These are phyloP conservation scores for Tachycineta bicolor DNA, from an alignment of 2,113 vertebrate genomes.

Conservation along the genomic window DNA sequence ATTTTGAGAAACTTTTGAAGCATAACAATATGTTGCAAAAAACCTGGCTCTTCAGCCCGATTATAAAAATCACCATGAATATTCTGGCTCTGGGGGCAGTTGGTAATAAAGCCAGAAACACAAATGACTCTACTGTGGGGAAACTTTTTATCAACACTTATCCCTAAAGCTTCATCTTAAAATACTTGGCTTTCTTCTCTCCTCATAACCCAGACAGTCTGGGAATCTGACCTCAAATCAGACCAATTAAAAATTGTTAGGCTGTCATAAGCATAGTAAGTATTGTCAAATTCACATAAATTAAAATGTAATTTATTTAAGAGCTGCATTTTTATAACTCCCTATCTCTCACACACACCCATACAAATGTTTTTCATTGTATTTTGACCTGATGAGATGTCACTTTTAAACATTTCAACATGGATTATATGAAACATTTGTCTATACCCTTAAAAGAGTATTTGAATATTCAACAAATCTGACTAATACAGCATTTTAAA, in stretches of 20 bases:
- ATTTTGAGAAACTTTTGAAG: not conserved
- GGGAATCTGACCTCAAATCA: slow-evolving; percentile 50
- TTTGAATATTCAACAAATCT: not conserved
- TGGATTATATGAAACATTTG: not conserved
- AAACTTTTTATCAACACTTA: slow-evolving; percentile 68
- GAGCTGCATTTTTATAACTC: slow-evolving; percentile 7
- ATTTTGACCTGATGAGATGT: not conserved
- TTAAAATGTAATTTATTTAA: slow-evolving; percentile 30
- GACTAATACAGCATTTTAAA: not conserved
- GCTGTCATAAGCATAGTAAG: not conserved
- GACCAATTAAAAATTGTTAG: slow-evolving; percentile 11
- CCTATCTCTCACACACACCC: not conserved
- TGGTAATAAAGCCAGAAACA: slow-evolving; percentile 63
- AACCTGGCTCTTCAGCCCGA: slow-evolving; percentile 32
- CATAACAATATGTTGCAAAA: not conserved
- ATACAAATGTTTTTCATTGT: not conserved
- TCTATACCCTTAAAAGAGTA: not conserved
- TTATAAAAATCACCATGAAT: not conserved
- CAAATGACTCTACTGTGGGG: slow-evolving; percentile 58
- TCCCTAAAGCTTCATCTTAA: slow-evolving; percentile 43
- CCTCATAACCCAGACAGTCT: not conserved
- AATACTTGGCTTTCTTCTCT: slow-evolving; percentile 44
- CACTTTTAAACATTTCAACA: not conserved
- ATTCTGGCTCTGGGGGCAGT: slow-evolving; percentile 41
- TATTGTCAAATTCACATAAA: not conserved